Conservation (phyloP, 2,888 invertebrate species). For the Agrilus cyanescens region DNA sequence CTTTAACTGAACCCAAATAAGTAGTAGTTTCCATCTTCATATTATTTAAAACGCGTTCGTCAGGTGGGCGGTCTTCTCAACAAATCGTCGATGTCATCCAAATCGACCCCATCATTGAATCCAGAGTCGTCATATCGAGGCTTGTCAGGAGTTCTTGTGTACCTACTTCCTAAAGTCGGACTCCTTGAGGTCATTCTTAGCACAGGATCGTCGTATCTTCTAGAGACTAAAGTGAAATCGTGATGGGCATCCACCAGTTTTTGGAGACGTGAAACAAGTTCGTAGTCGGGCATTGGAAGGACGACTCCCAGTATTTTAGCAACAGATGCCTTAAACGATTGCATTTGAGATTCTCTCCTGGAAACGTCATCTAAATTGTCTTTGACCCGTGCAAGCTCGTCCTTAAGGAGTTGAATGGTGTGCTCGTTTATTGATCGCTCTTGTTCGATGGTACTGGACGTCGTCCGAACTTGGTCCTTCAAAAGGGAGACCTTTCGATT, state of each 20-base stretch:
- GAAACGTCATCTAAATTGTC: conserved; percentile 62
- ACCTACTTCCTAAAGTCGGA: conserved; percentile 42
- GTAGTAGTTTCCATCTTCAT: too few relatives aligned
- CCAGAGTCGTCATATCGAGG: conserved; percentile 63
- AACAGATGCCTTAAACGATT: conserved; percentile 54
- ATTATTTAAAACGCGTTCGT: conserved; percentile 30
- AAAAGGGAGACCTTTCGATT: conserved; percentile 58
- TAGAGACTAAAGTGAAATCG: conserved; percentile 73
- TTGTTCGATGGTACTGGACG: conserved; percentile 56
- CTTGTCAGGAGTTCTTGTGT: conserved; percentile 37
- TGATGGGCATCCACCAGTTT: conserved; percentile 78
- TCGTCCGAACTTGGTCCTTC: conserved; percentile 59
- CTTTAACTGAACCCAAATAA: too few relatives aligned
- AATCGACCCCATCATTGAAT: conserved; percentile 54
- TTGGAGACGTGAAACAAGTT: conserved; percentile 55
- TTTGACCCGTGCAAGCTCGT: conserved; percentile 64
- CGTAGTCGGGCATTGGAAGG: conserved; percentile 45
- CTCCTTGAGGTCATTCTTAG: conserved; percentile 40
- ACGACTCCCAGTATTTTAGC: conserved; percentile 44
- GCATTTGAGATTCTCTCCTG: conserved; percentile 64
- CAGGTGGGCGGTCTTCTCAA: conserved; percentile 47
- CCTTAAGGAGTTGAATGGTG: conserved; percentile 56
- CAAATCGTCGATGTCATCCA: conserved; percentile 55
- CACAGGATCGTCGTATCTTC: conserved; percentile 54
- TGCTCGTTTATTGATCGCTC: conserved; percentile 60